These are phyloP conservation scores for Cyphomyrus discorhynchus DNA, from an alignment of 2,113 vertebrate genomes.

Conservation along the genomic window DNA sequence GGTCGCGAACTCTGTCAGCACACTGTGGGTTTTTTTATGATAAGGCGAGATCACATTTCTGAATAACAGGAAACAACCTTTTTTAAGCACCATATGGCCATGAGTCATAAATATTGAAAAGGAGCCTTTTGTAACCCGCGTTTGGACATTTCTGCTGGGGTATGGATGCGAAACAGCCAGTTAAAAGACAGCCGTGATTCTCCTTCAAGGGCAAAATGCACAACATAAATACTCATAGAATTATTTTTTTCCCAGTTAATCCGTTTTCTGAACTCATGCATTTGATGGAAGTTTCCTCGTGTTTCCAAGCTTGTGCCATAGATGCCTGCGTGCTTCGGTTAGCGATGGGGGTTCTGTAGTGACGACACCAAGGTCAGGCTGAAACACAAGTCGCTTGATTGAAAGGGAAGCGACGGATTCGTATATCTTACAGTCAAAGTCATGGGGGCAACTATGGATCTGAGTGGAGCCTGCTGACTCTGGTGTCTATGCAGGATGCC, in stretches of 20 bases:
- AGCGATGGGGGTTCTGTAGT: not conserved
- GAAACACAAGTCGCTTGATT: not conserved
- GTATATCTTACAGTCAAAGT: conserved; percentile 29
- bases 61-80: not conserved
- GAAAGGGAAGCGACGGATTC: not conserved
- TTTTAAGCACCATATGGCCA: not conserved
- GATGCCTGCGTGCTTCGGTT: not conserved
- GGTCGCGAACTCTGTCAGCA: not conserved
- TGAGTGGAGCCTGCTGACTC: conserved; percentile 25
- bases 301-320: not conserved
- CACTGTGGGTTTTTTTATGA: not conserved
- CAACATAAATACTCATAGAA: not conserved
- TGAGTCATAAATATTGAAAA: not conserved
- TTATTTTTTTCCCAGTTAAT: not conserved
- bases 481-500: not conserved
- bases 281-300: not conserved
- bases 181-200: not conserved
- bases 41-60: not conserved
- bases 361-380: not conserved
- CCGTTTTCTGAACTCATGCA: not conserved
- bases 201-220: not conserved
- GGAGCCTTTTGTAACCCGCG: not conserved
- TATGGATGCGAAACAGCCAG: not conserved
- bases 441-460: conserved; percentile 23
- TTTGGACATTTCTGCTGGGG: not conserved